Evolutionary conservation across 1,140 invertebrate genomes (phyloP).

Genomic region (Drosophila nasuta): DNA sequence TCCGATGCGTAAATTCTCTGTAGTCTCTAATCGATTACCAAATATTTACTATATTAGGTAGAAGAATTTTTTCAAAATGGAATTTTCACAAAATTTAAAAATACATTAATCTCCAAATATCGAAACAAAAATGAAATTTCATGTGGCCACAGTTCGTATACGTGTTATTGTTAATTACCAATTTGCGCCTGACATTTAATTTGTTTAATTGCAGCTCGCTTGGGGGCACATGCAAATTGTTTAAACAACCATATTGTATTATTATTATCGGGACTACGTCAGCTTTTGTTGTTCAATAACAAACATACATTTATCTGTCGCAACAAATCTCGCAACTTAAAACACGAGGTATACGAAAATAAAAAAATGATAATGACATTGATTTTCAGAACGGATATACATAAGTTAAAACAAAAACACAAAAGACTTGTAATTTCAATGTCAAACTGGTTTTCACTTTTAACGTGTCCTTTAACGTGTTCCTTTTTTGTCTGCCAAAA

Average conservation of each 20-base stretch:
- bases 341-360: constrained; percentile 13
- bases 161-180: not conserved
- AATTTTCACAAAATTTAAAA: too few species aligned
- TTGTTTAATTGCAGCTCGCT: constrained; percentile 4
- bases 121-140: too few species aligned
- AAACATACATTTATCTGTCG: constrained; percentile 1
- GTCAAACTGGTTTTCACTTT: constrained; percentile 78
- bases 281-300: constrained; percentile 16
- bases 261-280: constrained; percentile 19
- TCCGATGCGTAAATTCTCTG: not conserved
- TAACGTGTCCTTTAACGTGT: constrained; percentile 60
- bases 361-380: constrained; percentile 57
- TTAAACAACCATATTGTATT: not conserved
- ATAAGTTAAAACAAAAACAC: constrained; percentile 6
- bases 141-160: not conserved
- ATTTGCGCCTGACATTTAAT: not conserved
- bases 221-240: constrained; percentile 16
- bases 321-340: not conserved
- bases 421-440: constrained; percentile 63
- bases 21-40: not conserved
- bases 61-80: too few species aligned
- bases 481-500: constrained; percentile 59
- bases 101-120: too few species aligned
- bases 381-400: constrained; percentile 52
- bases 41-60: not conserved